Conservation (phyloP, 2,797 vertebrate species). For the Pogoniulus pusillus region DNA sequence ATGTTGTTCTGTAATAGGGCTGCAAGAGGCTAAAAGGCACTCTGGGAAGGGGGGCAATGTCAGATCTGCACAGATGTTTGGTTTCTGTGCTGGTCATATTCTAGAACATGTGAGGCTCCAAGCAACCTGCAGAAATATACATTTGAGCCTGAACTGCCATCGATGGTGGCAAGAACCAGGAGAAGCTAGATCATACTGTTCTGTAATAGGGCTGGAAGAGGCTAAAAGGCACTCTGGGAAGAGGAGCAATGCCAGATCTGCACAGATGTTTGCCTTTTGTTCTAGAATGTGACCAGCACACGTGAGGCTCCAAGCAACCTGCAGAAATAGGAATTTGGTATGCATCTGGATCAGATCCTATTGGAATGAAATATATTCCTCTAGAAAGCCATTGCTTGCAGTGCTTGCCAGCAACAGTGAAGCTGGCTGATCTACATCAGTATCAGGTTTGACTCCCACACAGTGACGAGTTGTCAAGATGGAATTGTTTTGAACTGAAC, state of each 20-base stretch:
- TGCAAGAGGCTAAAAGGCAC: neutral
- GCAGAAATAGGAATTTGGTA: neutral
- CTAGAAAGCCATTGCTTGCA: neutral
- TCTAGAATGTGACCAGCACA: neutral
- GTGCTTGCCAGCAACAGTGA: neutral
- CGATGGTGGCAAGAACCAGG: neutral
- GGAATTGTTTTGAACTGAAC: neutral
- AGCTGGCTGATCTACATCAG: neutral
- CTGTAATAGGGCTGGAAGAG: neutral
- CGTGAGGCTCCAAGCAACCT: neutral
- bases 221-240: neutral
- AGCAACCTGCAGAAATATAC: no score
- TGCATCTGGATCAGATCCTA: neutral
- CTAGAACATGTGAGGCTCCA: no score
- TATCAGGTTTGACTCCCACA: neutral
- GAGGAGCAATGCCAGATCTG: neutral
- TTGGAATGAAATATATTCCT: neutral
- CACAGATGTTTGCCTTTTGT: neutral
- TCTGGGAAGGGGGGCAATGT: neutral
- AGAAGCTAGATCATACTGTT: neutral
- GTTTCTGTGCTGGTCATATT: no score
- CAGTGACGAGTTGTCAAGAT: neutral
- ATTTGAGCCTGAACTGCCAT: neutral
- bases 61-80: neutral
- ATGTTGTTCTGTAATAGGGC: neutral